These are phyloP conservation scores for Thysanoteuthis rhombus DNA, from an alignment of 2,888 invertebrate species.

Conservation along the genomic window DNA sequence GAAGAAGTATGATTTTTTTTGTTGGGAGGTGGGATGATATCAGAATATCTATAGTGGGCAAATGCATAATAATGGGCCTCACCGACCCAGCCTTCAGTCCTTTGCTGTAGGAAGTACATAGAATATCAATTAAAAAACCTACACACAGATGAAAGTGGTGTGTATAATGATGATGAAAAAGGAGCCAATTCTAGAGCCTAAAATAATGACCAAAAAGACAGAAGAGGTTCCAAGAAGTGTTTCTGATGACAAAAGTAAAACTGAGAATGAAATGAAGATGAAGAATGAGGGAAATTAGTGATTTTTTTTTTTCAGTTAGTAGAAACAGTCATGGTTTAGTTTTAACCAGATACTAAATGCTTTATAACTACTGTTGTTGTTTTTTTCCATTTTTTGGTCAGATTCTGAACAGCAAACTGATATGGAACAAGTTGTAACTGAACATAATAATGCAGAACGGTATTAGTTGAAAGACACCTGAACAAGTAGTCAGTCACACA, in stretches of 20 bases:
- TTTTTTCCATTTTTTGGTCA: neutral
- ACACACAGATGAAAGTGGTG: neutral
- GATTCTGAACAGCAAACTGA: conserved; percentile 20
- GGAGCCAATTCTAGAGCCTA: neutral
- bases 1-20: neutral
- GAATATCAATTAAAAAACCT: neutral
- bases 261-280: neutral
- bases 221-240: neutral
- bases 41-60: neutral
- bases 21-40: neutral
- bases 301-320: neutral
- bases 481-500: conserved; percentile 18
- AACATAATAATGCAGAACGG: conserved; percentile 27
- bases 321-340: neutral
- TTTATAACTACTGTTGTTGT: neutral
- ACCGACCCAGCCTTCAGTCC: neutral
- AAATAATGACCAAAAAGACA: neutral
- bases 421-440: neutral
- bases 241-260: neutral
- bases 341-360: neutral
- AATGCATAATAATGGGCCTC: neutral
- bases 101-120: neutral
- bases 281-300: neutral
- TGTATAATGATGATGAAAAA: neutral
- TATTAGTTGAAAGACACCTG: conserved; percentile 20